Conservation (phyloP, 2,113 vertebrate genomes). For the Parus major region DNA sequence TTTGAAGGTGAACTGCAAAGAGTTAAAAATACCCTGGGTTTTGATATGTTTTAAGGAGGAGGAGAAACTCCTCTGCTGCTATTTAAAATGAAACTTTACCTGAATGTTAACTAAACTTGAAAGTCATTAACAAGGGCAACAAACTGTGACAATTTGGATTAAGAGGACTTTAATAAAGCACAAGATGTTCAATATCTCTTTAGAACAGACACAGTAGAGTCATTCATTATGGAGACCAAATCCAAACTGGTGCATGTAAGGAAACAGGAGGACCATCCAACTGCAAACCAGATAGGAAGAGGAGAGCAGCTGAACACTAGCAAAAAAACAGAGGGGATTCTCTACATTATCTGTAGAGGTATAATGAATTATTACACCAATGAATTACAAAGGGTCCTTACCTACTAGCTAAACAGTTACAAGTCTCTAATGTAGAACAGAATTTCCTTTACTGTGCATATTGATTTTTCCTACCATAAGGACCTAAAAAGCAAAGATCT, state of each 20-base stretch:
- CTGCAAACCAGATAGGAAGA: not conserved
- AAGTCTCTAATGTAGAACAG: not conserved
- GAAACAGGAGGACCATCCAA: not conserved
- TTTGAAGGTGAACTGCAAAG: not conserved
- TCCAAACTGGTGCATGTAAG: not conserved
- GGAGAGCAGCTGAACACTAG: not conserved
- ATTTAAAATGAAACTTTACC: not conserved
- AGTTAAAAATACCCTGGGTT: not conserved
- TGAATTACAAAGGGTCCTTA: not conserved
- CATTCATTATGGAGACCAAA: not conserved
- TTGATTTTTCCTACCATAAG: not conserved
- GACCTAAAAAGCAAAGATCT: not conserved
- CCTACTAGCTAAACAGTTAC: not conserved
- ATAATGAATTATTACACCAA: not conserved
- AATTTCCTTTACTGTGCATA: not conserved
- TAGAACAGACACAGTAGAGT: constrained; percentile 13
- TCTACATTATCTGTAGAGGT: not conserved
- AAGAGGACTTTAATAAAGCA: constrained; percentile 17
- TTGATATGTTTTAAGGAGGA: not conserved
- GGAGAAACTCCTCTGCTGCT: not conserved
- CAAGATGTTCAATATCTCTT: constrained; percentile 38
- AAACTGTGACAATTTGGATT: constrained; percentile 39
- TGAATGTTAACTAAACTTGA: not conserved
- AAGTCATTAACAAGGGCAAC: constrained; percentile 36
- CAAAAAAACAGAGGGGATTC: not conserved